Evolutionary conservation across 2,113 vertebrate species (phyloP), one percentile per base, ranked within the genome.

Genomic region (Artemisiospiza belli): DNA sequence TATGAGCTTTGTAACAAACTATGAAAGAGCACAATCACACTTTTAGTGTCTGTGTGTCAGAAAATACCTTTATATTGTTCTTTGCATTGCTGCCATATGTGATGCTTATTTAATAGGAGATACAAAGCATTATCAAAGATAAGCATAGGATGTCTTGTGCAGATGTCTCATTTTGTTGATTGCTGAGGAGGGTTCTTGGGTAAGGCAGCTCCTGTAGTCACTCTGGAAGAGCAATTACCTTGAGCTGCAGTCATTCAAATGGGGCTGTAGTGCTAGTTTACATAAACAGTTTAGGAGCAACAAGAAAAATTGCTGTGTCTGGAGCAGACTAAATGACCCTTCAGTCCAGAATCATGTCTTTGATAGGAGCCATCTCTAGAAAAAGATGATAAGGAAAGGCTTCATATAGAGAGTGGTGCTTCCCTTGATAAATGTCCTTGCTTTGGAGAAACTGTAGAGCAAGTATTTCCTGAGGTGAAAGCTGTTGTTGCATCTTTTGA

Each of bases 281-380:
- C 37, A 41, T 2, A 81, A 37, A 22, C 23, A 31, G 44, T 41
- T 89, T 27, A 78, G 78, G 66, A 79, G 23, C 5, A 85, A n/a
- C 13, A 64, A 73, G 68, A 96, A 93, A 78, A 76, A 91, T 58
- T 21, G 15, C 62, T n/a, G 5, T 61, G 20, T 76, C 54, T 80
- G 58, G 74, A 87, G 41, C 13, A 91, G 17, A 76, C 37, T 94
- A 93, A 95, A 95, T 58, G 41, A 67, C 11, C 35, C 57, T 95
- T 96, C 84, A 95, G 12, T 25, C 5, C 62, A 68, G 70, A 91
- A 84, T 91, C 58, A 28, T 83, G 72, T 58, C 70, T 92, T 79
- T 88, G 67, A 76, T 43, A 85, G 47, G 33, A 92, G 22, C 20
- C 41, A 43, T 61, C 41, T 94, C 90, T 80, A 94, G 75, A 61